phyloP scores from a whole-genome alignment of 1,140 invertebrate species.

The Chelonus insularis region DNA sequence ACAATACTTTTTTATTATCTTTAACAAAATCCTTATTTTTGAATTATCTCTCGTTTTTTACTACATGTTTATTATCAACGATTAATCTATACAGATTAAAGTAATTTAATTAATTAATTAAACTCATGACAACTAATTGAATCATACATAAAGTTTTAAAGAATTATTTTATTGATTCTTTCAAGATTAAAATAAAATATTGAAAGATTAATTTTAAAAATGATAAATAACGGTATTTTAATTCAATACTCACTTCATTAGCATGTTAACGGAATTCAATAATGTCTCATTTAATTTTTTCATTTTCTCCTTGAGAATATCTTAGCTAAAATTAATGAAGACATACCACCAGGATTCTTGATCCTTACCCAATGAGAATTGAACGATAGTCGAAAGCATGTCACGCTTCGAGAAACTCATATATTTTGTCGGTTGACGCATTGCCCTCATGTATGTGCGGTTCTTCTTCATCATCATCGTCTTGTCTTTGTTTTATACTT shows the following conservation, averaged over 20 bases:
- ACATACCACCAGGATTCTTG: background rate
- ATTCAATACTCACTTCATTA: background rate
- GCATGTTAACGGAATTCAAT: slow-evolving; percentile 6
- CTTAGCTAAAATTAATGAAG: slow-evolving; percentile 1
- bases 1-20: too few relatives aligned
- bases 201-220: too few relatives aligned
- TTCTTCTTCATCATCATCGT: slow-evolving; percentile 2
- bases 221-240: background rate
- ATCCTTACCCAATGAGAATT: slow-evolving; percentile 22
- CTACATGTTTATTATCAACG: too few relatives aligned
- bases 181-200: too few relatives aligned
- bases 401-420: slow-evolving; percentile 21
- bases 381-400: slow-evolving; percentile 4
- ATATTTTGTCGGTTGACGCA: slow-evolving; percentile 17
- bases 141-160: background rate
- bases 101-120: too few relatives aligned
- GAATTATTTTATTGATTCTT: too few relatives aligned
- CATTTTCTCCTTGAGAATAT: slow-evolving; percentile 5
- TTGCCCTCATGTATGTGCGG: background rate
- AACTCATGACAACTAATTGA: background rate
- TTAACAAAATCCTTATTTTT: too few relatives aligned
- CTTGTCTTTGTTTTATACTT: background rate
- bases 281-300: background rate
- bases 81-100: too few relatives aligned
- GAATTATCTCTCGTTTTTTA: too few relatives aligned